Base-by-base conservation (phyloP, 2,888 invertebrate species). In the Oscheius onirici region DNA sequence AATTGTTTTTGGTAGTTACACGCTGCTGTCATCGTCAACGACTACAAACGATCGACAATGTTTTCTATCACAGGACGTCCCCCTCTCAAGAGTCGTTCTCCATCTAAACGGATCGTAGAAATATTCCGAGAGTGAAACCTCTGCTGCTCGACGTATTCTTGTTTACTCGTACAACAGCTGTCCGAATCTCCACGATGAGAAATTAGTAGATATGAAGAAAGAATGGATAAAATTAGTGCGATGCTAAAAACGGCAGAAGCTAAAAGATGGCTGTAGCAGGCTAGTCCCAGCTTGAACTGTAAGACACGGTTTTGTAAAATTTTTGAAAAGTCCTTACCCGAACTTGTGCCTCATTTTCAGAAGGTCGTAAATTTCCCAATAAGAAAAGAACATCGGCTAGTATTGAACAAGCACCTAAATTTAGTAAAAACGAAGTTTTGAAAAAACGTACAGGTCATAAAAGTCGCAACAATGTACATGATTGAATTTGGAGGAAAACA, bases 401-500 rank as follows among this genome's bases (percentile, higher is more conserved):
- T 6, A 79, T 46, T 1, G 82, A 82, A 49, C 82, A 82, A 2
- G 80, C 74, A 40, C 72, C 78, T 78, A 65, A 58, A 74, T 1
- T 10, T 3, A 8, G 17, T 46, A 3, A 46, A 13, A 13, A 46
- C 20, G 5, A 34, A 3, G 34, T 8, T 11, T 46, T 10, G 5
- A 15, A 28, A n/a, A 15, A 44, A 60, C 68, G 58, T 26, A 78
- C 79, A 68, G 2, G 82, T 82, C 82, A 82, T 80, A 52, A 82
- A 82, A 1, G 80, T 77, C 10, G 80, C 78, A 15, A 80, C 82
- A 8, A 82, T 78, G 51, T 78, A 82, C 46, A 82, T 75, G 11
- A 82, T 68, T 6, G 78, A 73, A 58, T 82, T 82, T 52, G 82
- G 82, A 20, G 82, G 82, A 57, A 82, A 82, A 65, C 82, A 82